Percentiles rank a stretch among this genome's conserved stretches.
phyloP scores from a whole-genome alignment of 2,113 vertebrate genomes.

The Melanotaenia duboulayi region DNA sequence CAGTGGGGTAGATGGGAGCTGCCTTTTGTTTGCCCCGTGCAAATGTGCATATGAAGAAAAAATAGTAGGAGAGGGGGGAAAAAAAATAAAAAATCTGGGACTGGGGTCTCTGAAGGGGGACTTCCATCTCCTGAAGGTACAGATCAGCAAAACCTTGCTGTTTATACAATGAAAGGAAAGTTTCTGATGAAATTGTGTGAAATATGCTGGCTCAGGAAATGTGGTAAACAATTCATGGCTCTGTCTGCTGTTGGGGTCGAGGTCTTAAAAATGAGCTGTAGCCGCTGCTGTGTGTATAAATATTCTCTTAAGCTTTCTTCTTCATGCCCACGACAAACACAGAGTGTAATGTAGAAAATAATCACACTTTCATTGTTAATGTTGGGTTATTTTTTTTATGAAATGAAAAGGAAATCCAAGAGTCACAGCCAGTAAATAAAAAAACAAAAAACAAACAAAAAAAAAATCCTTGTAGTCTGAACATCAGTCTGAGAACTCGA shows the following conservation, averaged over 20 bases:
- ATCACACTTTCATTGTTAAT: background rate
- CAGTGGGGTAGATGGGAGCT: constrained; percentile 46
- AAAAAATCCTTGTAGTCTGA: no score
- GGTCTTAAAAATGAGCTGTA: constrained; percentile 35
- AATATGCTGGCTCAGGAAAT: constrained; percentile 66
- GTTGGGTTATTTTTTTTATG: no score
- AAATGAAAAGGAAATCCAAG: background rate
- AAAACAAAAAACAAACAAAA: background rate
- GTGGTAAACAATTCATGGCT: constrained; percentile 46
- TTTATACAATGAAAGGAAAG: constrained; percentile 59
- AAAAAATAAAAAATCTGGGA: background rate
- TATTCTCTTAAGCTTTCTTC: constrained; percentile 15
- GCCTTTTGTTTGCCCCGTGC: constrained; percentile 63
- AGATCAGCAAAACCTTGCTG: constrained; percentile 65
- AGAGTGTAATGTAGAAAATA: background rate
- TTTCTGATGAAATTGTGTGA: constrained; percentile 60
- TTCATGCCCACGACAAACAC: constrained; percentile 6
- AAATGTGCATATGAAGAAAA: constrained; percentile 53
- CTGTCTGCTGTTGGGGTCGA: constrained; percentile 27
- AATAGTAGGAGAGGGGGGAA: background rate
- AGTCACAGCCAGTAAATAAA: background rate
- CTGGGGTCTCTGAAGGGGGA: constrained; percentile 54
- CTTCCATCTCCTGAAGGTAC: constrained; percentile 59
- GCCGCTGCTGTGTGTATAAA: constrained; percentile 27
- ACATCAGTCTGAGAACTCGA: background rate